Percentiles rank a stretch among this genome's conserved stretches.
Conservation (phyloP, 2,113 vertebrate genomes). For the human region DNA sequence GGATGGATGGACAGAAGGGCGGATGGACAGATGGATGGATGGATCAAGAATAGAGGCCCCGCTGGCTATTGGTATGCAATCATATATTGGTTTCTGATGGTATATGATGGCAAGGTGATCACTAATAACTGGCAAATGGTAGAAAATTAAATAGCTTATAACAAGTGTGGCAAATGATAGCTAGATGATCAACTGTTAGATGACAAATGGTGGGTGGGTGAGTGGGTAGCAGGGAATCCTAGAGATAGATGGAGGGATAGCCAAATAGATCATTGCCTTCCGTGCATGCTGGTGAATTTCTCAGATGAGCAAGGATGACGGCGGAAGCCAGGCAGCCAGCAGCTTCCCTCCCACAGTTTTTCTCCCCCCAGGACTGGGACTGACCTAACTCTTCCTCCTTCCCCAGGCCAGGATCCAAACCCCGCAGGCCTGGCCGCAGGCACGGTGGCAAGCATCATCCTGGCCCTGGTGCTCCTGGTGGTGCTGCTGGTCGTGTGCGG, state of each 20-base stretch:
- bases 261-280: neutral
- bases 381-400: neutral
- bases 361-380: neutral
- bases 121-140: neutral
- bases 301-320: neutral
- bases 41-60: neutral
- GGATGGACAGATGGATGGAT: too few relatives aligned
- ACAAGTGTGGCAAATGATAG: neutral
- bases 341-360: neutral
- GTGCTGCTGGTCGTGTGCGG: conserved; percentile 76
- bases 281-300: neutral
- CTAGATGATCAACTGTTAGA: neutral
- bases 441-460: conserved; percentile 76
- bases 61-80: neutral
- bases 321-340: neutral
- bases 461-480: conserved; percentile 77
- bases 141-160: neutral
- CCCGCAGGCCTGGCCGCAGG: neutral
- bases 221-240: neutral
- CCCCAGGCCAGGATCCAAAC: conserved; percentile 71
- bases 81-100: neutral
- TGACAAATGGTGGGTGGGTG: neutral
- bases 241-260: neutral
- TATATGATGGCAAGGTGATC: neutral
- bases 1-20: too few relatives aligned